Evolutionary conservation across 2,888 invertebrate species (phyloP).

Genomic region (Drosophila borborema): DNA sequence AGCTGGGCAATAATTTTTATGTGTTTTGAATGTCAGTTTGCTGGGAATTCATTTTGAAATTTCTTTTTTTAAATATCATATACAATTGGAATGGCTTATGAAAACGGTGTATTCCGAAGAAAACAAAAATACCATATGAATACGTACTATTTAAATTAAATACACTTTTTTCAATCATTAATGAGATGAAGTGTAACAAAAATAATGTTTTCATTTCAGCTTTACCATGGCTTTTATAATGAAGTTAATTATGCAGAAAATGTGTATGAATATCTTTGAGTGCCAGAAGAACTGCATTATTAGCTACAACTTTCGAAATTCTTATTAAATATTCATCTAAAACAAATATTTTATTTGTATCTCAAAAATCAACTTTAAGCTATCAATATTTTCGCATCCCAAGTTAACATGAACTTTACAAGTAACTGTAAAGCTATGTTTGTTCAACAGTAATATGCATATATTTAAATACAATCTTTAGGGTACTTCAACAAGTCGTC

Average conservation of each 20-base stretch:
- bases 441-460: not conserved
- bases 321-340: not conserved
- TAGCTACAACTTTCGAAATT: not conserved
- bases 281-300: not conserved
- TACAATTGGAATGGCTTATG: too few species aligned
- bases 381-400: not conserved
- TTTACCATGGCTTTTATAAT: not conserved
- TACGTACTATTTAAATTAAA: not conserved
- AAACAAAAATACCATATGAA: too few species aligned
- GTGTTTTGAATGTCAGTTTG: not conserved
- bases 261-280: not conserved
- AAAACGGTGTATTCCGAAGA: too few species aligned
- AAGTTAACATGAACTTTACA: not conserved
- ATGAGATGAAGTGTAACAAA: too few species aligned
- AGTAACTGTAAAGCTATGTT: not conserved
- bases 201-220: not conserved
- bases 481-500: slow-evolving; percentile 14
- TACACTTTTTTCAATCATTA: not conserved
- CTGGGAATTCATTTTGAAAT: not conserved
- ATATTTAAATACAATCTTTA: slow-evolving; percentile 5
- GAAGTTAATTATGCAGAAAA: too few species aligned
- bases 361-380: not conserved
- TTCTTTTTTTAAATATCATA: not conserved
- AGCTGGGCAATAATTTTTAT: not conserved
- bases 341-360: not conserved